These are phyloP conservation scores for Drosophila persimilis DNA, from an alignment of 1,140 invertebrate species.

Conservation along the genomic window DNA sequence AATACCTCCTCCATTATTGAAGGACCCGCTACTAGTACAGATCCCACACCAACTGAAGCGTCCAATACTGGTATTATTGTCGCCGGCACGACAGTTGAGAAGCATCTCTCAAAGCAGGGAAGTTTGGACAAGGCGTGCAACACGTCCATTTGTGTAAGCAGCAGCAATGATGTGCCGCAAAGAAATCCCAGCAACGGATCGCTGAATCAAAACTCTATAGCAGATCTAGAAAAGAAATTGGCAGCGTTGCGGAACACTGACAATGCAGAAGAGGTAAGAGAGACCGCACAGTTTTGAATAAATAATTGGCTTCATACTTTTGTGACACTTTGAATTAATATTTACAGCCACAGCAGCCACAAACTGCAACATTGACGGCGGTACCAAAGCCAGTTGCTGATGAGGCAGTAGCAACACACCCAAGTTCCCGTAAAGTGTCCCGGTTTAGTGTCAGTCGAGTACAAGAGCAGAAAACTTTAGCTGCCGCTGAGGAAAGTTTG, in stretches of 20 bases:
- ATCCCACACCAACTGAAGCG: conserved; percentile 52
- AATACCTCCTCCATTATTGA: conserved; percentile 59
- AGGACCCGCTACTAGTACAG: conserved; percentile 17
- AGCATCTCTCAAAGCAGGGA: conserved; percentile 68
- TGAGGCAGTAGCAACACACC: conserved; percentile 23
- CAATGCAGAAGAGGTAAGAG: conserved; percentile 59
- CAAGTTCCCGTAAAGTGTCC: conserved; percentile 73
- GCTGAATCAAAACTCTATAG: conserved; percentile 73
- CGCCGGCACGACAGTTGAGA: conserved; percentile 23
- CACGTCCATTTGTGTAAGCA: conserved; percentile 27
- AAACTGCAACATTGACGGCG: conserved; percentile 18
- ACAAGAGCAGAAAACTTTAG: conserved; percentile 65
- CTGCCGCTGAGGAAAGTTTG: conserved; percentile 42
- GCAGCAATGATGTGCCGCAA: conserved; percentile 19
- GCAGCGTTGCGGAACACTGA: conserved; percentile 75
- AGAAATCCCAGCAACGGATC: conserved; percentile 63
- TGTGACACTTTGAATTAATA: not conserved
- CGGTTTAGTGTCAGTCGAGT: conserved; percentile 81
- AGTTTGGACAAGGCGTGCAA: conserved; percentile 65
- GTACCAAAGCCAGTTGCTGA: conserved; percentile 44
- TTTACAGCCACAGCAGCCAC: conserved; percentile 11
- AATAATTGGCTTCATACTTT: not conserved
- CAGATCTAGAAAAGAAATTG: conserved; percentile 79
- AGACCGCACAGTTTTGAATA: not conserved
- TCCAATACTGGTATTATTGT: conserved; percentile 13